A percentile compares a stretch with the other conserved stretches of the same genome.
Evolutionary conservation across 2,113 vertebrate genomes (phyloP).

Genomic region (Perca fluviatilis): DNA sequence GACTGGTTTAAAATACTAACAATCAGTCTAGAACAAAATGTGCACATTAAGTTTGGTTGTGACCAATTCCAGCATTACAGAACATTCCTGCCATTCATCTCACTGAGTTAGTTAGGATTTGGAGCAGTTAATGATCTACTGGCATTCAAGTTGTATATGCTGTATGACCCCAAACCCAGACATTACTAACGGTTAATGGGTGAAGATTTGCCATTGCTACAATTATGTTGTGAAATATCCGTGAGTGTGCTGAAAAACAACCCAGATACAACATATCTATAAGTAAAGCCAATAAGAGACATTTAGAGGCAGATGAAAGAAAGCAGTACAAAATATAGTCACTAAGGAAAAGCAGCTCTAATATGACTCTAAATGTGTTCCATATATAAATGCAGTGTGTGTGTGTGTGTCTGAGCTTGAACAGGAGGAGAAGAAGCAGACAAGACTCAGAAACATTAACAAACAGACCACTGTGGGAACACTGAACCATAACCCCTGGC

Average conservation of each 20-base stretch:
- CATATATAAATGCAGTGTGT: background rate
- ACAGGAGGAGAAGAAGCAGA: slow-evolving; percentile 2
- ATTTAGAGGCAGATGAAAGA: background rate
- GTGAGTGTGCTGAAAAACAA: background rate
- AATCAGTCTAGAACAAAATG: background rate
- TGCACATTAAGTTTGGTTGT: background rate
- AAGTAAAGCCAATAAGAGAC: background rate
- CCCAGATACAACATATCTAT: background rate
- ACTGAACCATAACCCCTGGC: slow-evolving; percentile 12
- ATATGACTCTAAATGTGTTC: slow-evolving; percentile 8
- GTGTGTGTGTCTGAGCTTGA: slow-evolving; percentile 6
- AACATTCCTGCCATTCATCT: background rate
- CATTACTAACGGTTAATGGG: background rate
- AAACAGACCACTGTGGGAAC: slow-evolving; percentile 51
- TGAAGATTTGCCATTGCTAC: background rate
- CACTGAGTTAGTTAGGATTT: background rate
- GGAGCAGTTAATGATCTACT: slow-evolving; percentile 11
- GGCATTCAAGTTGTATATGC: background rate
- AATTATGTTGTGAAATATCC: background rate
- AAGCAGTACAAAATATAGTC: background rate
- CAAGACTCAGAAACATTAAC: slow-evolving; percentile 32
- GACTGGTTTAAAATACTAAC: background rate
- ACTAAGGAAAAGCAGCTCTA: background rate
- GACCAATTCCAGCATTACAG: background rate
- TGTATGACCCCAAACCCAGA: background rate